These are phyloP conservation scores for Cephalopterus ornatus DNA, from an alignment of 2,113 vertebrate species.

Conservation along the genomic window DNA sequence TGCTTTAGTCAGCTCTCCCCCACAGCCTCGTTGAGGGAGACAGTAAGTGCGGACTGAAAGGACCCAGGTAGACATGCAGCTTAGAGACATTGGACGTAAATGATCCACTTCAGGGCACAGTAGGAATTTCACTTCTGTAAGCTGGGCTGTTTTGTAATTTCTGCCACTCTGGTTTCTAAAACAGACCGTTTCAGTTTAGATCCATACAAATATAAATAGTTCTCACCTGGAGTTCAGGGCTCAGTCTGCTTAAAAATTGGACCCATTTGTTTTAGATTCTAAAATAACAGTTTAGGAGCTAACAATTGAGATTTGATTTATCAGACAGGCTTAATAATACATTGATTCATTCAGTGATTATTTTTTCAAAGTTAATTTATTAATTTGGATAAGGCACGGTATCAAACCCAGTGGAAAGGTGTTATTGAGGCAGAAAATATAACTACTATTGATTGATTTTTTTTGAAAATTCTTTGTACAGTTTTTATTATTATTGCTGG, in stretches of 20 bases:
- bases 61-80: background rate
- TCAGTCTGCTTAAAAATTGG: background rate
- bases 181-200: background rate
- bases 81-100: background rate
- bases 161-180: background rate
- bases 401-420: background rate
- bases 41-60: background rate
- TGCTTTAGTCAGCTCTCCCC: background rate
- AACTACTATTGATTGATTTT: background rate
- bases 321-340: background rate
- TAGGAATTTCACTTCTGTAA: background rate
- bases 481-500: background rate
- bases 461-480: background rate
- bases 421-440: background rate
- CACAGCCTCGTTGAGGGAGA: accelerated
- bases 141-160: background rate
- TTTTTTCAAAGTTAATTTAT: background rate
- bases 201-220: background rate
- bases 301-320: background rate
- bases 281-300: background rate
- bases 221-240: background rate
- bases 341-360: background rate
- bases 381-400: background rate
- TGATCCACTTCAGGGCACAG: background rate
- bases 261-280: background rate